Percentiles rank a stretch among this genome's conserved stretches.
Conservation (phyloP, 2,113 vertebrate species). For the Nannobrachium achirus region DNA sequence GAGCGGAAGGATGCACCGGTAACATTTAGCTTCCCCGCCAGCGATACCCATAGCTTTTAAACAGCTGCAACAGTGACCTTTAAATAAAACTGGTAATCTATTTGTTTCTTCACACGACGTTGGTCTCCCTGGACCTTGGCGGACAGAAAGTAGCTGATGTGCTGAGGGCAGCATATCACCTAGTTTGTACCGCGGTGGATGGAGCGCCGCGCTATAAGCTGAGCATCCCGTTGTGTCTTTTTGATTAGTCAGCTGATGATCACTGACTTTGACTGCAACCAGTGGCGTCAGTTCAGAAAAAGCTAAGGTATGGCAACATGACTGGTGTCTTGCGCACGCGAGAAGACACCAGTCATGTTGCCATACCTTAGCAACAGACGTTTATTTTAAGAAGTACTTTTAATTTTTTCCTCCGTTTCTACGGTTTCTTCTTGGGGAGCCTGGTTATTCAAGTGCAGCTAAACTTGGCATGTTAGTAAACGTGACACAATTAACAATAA, state of each 20-base stretch:
- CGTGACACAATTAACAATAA: no score
- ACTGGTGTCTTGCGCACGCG: no score
- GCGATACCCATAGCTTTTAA: background rate
- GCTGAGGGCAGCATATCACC: constrained; percentile 17
- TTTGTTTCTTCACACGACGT: background rate
- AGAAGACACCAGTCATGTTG: no score
- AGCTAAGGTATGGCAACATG: no score
- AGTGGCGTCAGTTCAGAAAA: no score
- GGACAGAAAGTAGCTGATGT: constrained; percentile 1
- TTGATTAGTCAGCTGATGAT: constrained; percentile 2
- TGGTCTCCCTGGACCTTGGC: background rate
- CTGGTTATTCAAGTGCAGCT: no score
- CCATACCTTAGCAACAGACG: no score
- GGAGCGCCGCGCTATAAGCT: background rate
- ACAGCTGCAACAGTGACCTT: background rate
- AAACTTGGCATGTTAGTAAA: no score
- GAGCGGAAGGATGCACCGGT: no score
- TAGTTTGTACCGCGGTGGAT: constrained; percentile 6
- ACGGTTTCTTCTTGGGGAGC: no score
- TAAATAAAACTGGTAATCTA: background rate
- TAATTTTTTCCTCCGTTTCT: no score
- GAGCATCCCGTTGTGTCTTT: background rate
- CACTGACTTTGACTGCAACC: constrained; percentile 6
- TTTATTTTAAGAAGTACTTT: no score
- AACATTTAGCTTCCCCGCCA: background rate